phyloP scores from a whole-genome alignment of 2,888 invertebrate genomes.

The Protodeltote pygarga region DNA sequence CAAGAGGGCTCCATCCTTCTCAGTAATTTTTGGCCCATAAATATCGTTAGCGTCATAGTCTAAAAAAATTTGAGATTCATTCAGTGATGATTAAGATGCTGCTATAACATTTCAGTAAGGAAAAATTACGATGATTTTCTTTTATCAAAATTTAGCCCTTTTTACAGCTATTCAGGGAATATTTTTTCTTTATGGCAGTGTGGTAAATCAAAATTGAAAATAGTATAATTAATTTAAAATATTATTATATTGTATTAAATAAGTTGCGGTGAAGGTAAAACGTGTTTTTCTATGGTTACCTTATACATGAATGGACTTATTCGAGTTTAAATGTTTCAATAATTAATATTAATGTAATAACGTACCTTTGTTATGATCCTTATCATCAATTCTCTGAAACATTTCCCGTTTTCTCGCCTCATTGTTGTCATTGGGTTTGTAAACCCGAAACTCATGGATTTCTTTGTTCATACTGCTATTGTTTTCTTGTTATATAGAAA shows the following conservation, averaged over 20 bases:
- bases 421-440: conserved; percentile 65
- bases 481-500: conserved; percentile 45
- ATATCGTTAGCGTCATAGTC: conserved; percentile 71
- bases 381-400: conserved; percentile 56
- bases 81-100: too few species aligned
- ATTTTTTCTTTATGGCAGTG: background rate
- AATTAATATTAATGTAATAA: background rate
- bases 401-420: conserved; percentile 57
- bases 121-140: conserved; percentile 41
- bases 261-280: too few species aligned
- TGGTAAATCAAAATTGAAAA: background rate
- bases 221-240: too few species aligned
- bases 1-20: conserved; percentile 85
- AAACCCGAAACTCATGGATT: conserved; percentile 57
- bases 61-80: too few species aligned
- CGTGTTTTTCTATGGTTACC: too few species aligned
- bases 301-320: too few species aligned
- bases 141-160: too few species aligned
- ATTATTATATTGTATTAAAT: too few species aligned
- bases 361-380: conserved; percentile 53
- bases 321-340: too few species aligned
- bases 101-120: too few species aligned
- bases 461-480: conserved; percentile 59
- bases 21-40: conserved; percentile 82
- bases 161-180: too few species aligned